Base-by-base conservation (phyloP, 2,797 vertebrate genomes). In the Pipistrellus pygmaeus region DNA sequence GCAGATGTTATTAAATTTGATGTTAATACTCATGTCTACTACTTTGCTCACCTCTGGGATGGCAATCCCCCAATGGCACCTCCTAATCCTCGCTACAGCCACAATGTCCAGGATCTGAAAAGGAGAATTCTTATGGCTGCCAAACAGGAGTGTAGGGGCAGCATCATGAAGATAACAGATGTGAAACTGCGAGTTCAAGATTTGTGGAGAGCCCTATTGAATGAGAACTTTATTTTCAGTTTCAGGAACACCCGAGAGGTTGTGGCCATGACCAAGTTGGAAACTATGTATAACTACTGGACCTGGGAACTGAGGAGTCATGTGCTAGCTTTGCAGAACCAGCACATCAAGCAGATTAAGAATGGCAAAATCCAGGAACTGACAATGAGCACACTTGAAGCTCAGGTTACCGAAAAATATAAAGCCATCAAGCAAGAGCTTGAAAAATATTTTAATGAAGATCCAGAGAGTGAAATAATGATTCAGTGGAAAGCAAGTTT, bases 1-100 rank as follows among this genome's bases (percentile, higher is more conserved):
- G 98, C 86, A 91, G 98, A 98, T 32, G 83, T 98, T 72, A 98
- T 98, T 88, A 93, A 93, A 23, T 98, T 98, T 98, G 97, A 98
- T 48, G 91, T 97, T 1, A 95, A 97, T 44, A 97, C 55, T 85
- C 98, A 99, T 3, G 93, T 98, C 6, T 97, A 97, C 83, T 99
- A 98, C 82, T 98, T 98, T 97, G 96, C 98, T 27, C 97, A 98
- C n/a, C 90, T 99, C 9, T 98, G 98, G 98, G 98, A 98, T 94
- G 98, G 98, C 51, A 98, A 98, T 84, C 98, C 98, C 35, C 98
- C 98, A 1, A 98, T 98, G 98, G 98, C 98, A 38, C 98, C 98
- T 72, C 98, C 98, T 30, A 98, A 98, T 95, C 98, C 98, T 91
- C 84, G 68, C 4, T 98, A 98, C 35, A 98, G 98, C 18, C 96